Evolutionary conservation across 1,140 invertebrate genomes (phyloP), one percentile per base, ranked within the genome.

Genomic region (Leptonema lineaticorne): DNA sequence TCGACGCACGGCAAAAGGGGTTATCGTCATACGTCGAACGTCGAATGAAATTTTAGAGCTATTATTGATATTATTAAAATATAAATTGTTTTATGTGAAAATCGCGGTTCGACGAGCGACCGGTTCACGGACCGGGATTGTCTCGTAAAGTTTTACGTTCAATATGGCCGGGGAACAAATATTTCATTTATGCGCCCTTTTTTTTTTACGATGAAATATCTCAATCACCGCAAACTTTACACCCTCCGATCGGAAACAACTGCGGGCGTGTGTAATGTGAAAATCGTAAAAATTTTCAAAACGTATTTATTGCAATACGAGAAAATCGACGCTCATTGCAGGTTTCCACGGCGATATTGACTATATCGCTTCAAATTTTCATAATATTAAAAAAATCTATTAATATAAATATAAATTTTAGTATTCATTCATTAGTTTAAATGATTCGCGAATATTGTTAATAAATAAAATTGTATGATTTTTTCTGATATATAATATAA

Each of bases 201-300:
- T 56, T 60, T 60, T 59, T 60, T 37, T 60, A 60, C 28, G 58
- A 60, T 22, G 37, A 60, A 60, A 60, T 60, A 60, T 33, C 58
- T 37, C 58, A 60, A 33, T 60, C 58, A 33, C 20, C 20, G 58
- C n/a, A 37, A 60, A 41, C 27, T 60, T 37, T 53, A 53, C 22
- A 24, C n/a, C 4, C 4, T 26, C 20, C 8, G 2, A 28, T n/a
- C 18, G 20, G 45, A 14, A 24, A 64, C 46, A 48, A 64, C 22
- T 30, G 46, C 22, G 63, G 63, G n/a, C n/a, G n/a, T 50, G 63
- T 50, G 63, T 50, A 46, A 64, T 64, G 63, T 64, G 63, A 29
- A 14, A 30, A 50, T 30, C 63, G 16, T 64, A 50, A 64, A 64
- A 48, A 46, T 48, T 53, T 11, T 26, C 50, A 26, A 24, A 24